A percentile compares a stretch with the other conserved stretches of the same genome.
These are phyloP conservation scores for Scolanthus callimorphus DNA, from an alignment of 92 coral and sea anemone species.

Conservation along the genomic window DNA sequence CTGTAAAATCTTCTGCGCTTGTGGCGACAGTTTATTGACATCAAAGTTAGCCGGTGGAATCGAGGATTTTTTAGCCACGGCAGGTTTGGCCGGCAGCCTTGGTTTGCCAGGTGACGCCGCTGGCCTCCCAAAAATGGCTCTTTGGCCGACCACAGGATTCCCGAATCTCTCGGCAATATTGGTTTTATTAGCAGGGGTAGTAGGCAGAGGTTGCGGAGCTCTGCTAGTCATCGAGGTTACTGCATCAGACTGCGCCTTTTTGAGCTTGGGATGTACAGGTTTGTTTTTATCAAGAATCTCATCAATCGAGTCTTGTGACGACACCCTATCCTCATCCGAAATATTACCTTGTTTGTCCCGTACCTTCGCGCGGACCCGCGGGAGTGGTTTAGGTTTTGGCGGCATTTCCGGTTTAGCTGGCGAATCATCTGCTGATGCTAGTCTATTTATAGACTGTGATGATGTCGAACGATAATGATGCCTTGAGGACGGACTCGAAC, in stretches of 20 bases:
- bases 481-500: conserved; percentile 21
- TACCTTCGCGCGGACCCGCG: conserved; percentile 41
- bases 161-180: no score
- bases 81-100: conserved; percentile 72
- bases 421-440: neutral
- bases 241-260: neutral
- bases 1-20: conserved; percentile 57
- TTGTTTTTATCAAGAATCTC: conserved; percentile 19
- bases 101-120: conserved; percentile 58
- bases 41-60: conserved; percentile 22
- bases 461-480: conserved; percentile 34
- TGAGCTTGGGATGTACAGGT: conserved; percentile 4
- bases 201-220: conserved; percentile 8
- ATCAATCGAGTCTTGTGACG: conserved; percentile 40
- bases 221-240: no score
- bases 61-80: conserved; percentile 42
- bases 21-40: conserved; percentile 50
- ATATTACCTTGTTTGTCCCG: conserved; percentile 17
- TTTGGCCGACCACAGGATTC: conserved; percentile 3
- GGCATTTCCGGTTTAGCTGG: conserved; percentile 31
- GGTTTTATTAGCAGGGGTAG: conserved; percentile 17
- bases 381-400: conserved; percentile 60
- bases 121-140: conserved; percentile 8
- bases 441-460: neutral
- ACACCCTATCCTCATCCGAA: conserved; percentile 23